phyloP scores from a whole-genome alignment of 2,888 invertebrate species.

The Saturnia japonica region DNA sequence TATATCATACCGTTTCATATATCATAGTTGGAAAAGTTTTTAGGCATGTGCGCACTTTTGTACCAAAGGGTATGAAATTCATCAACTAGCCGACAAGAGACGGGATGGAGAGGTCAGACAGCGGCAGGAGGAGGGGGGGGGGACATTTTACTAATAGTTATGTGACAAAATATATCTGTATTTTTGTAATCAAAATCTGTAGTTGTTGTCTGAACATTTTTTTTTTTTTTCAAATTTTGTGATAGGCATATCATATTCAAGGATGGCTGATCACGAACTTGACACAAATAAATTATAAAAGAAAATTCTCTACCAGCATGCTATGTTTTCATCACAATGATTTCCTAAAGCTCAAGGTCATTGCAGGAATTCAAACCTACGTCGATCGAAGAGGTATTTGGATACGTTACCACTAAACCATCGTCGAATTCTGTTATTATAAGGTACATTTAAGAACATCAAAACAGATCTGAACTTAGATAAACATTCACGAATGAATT shows the following conservation, averaged over 20 bases:
- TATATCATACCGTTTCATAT: constrained; percentile 23
- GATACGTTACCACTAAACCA: too few relatives aligned
- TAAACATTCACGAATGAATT: background rate
- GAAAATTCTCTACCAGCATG: too few relatives aligned
- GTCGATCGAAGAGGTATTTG: too few relatives aligned
- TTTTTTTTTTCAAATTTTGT: too few relatives aligned
- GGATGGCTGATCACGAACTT: too few relatives aligned
- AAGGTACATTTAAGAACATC: background rate
- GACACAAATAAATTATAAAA: too few relatives aligned
- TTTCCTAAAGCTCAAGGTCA: too few relatives aligned
- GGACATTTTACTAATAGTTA: constrained; percentile 5
- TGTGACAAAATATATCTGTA: background rate
- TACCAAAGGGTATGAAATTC: constrained; percentile 21
- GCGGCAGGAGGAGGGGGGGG: background rate
- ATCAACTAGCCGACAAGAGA: constrained; percentile 15
- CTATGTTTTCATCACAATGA: too few relatives aligned
- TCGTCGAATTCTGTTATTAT: background rate
- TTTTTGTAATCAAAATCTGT: background rate
- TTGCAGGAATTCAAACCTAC: too few relatives aligned
- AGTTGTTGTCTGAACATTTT: too few relatives aligned
- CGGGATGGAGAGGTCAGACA: background rate
- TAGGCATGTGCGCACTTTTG: constrained; percentile 17
- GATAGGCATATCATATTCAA: too few relatives aligned
- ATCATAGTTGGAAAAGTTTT: constrained; percentile 19
- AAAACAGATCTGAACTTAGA: background rate